These are phyloP conservation scores for Orius insidiosus DNA, from an alignment of 1,140 invertebrate genomes.

Conservation along the genomic window DNA sequence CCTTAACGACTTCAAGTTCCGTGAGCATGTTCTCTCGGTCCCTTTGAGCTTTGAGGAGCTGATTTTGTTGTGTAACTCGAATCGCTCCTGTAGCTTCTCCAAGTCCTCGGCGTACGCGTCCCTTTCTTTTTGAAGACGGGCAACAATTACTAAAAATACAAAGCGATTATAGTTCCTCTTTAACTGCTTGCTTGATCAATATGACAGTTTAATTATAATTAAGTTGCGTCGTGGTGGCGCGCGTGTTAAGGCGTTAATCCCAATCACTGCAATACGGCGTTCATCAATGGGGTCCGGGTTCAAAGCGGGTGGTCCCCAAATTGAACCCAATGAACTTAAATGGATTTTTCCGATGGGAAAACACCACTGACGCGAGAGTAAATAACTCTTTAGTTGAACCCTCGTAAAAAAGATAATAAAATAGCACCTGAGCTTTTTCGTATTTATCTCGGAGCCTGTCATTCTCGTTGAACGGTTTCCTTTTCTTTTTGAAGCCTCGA, in stretches of 20 bases:
- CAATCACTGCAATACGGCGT: neutral
- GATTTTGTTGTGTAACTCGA: constrained; percentile 60
- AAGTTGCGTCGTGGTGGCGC: too few relatives aligned
- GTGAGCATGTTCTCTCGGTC: constrained; percentile 67
- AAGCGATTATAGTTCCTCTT: too few relatives aligned
- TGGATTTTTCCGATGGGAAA: too few relatives aligned
- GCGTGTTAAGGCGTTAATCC: too few relatives aligned
- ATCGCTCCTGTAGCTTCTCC: constrained; percentile 59
- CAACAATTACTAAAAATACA: constrained; percentile 36
- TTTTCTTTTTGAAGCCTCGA: constrained; percentile 75
- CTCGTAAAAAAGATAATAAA: neutral
- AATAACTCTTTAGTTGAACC: too few relatives aligned
- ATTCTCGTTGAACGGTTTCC: constrained; percentile 63
- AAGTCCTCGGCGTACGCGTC: constrained; percentile 63
- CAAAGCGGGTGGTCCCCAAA: too few relatives aligned
- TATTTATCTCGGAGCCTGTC: constrained; percentile 75
- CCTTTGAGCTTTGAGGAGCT: constrained; percentile 62
- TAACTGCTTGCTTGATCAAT: too few relatives aligned
- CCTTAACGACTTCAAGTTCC: constrained; percentile 69
- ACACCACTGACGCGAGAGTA: too few relatives aligned
- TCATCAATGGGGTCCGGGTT: too few relatives aligned
- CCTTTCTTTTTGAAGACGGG: constrained; percentile 70
- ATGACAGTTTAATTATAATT: too few relatives aligned
- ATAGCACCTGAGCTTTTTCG: constrained; percentile 66
- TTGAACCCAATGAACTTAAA: too few relatives aligned